phyloP scores from a whole-genome alignment of 2,888 invertebrate species.

The Agrochola lychnidis region DNA sequence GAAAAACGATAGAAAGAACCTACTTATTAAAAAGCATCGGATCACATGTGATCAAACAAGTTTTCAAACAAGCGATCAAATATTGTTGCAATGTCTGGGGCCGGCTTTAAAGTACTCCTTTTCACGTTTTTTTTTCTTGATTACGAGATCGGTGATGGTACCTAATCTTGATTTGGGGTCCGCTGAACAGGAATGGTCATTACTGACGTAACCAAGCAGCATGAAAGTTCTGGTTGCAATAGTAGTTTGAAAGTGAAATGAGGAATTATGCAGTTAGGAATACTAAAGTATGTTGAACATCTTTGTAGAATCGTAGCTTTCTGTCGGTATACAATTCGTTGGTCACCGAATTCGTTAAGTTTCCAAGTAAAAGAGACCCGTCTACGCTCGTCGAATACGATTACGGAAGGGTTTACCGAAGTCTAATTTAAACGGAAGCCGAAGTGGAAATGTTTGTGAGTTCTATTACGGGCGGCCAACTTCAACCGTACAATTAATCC shows the following conservation, averaged over 20 bases:
- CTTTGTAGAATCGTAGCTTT: conserved; percentile 2
- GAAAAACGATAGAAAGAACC: background rate
- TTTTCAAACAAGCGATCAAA: too few relatives aligned
- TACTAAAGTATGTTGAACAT: background rate
- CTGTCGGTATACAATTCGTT: background rate
- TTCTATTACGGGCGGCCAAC: conserved; percentile 45
- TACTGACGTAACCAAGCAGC: background rate
- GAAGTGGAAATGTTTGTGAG: conserved; percentile 44
- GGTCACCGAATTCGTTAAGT: conserved; percentile 30
- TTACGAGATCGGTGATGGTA: background rate
- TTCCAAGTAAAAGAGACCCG: conserved; percentile 18
- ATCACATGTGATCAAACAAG: too few relatives aligned
- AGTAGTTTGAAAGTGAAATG: conserved; percentile 22
- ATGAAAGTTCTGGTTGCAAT: conserved; percentile 14
- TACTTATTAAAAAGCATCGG: too few relatives aligned
- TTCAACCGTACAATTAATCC: conserved; percentile 49
- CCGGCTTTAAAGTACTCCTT: too few relatives aligned
- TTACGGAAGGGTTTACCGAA: conserved; percentile 32
- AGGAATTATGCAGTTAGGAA: conserved; percentile 4
- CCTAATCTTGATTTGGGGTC: background rate
- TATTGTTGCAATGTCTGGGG: too few relatives aligned
- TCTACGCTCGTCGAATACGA: conserved; percentile 32
- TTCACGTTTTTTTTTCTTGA: too few relatives aligned
- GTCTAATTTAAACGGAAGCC: conserved; percentile 50
- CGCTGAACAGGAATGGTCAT: conserved; percentile 1